phyloP scores from a whole-genome alignment of 2,113 vertebrate genomes.

The Sminthopsis crassicaudata region DNA sequence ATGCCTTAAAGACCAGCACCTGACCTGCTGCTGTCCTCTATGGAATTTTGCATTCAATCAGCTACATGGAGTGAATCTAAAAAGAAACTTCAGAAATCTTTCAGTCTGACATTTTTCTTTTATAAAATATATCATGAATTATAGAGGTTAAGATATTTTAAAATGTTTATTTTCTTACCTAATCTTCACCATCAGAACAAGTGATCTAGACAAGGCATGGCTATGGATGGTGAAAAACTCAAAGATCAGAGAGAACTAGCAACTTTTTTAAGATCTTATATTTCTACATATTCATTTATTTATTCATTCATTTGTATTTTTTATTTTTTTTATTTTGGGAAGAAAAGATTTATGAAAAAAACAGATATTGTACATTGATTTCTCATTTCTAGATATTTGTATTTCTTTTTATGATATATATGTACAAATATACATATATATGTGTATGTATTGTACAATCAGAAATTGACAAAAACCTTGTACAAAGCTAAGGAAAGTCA shows the following conservation, averaged over 20 bases:
- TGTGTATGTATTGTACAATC: not conserved
- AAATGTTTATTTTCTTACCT: not conserved
- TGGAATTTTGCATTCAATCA: not conserved
- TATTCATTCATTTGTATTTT: not conserved
- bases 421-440: too few species aligned
- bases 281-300: not conserved
- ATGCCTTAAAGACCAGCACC: too few species aligned
- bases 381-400: not conserved
- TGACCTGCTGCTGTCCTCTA: too few species aligned
- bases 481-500: not conserved
- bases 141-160: not conserved
- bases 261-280: not conserved
- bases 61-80: not conserved
- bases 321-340: not conserved
- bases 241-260: not conserved
- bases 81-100: not conserved
- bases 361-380: not conserved
- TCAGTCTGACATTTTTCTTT: not conserved
- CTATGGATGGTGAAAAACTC: not conserved
- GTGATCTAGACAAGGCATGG: not conserved
- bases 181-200: not conserved
- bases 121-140: not conserved
- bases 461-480: not conserved
- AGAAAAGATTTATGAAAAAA: not conserved
- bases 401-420: not conserved